Evolutionary conservation across 2,113 vertebrate species (phyloP).

Genomic region (Hydrochoerus hydrochaeris): DNA sequence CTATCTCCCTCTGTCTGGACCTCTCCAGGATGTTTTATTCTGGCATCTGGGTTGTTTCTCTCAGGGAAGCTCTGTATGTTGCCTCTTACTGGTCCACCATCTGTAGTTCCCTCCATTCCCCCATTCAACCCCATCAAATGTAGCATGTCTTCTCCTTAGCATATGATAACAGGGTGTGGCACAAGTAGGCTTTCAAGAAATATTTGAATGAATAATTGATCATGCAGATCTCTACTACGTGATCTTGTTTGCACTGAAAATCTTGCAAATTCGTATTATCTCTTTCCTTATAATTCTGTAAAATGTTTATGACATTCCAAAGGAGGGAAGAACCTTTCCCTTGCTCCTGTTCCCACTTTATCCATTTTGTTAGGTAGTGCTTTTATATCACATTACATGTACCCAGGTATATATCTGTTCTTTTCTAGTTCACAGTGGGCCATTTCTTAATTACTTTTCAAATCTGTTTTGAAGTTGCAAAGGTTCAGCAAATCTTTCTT

Average conservation of each 20-base stretch:
- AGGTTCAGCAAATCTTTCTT: constrained; percentile 15
- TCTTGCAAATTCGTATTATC: background rate
- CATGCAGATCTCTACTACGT: background rate
- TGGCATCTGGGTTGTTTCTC: too few species aligned
- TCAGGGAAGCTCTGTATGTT: too few species aligned
- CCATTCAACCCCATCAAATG: background rate
- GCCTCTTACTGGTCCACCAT: too few species aligned
- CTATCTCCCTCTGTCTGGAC: too few species aligned
- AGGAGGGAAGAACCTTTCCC: background rate
- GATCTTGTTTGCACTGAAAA: background rate
- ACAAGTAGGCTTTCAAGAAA: background rate
- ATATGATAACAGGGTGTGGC: background rate
- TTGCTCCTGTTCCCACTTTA: background rate
- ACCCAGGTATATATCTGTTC: background rate
- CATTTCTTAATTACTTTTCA: constrained; percentile 11
- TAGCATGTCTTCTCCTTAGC: background rate
- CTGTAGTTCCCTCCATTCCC: too few species aligned
- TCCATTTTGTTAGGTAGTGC: background rate
- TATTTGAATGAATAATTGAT: background rate
- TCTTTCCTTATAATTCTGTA: constrained; percentile 8
- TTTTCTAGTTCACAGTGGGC: background rate
- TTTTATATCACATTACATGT: background rate
- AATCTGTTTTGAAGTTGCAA: background rate
- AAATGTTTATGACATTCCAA: background rate
- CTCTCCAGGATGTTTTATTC: too few species aligned